Percentiles rank a stretch among this genome's conserved stretches.
Evolutionary conservation across 2,888 invertebrate genomes (phyloP).

Genomic region (Zelleria hepariella): DNA sequence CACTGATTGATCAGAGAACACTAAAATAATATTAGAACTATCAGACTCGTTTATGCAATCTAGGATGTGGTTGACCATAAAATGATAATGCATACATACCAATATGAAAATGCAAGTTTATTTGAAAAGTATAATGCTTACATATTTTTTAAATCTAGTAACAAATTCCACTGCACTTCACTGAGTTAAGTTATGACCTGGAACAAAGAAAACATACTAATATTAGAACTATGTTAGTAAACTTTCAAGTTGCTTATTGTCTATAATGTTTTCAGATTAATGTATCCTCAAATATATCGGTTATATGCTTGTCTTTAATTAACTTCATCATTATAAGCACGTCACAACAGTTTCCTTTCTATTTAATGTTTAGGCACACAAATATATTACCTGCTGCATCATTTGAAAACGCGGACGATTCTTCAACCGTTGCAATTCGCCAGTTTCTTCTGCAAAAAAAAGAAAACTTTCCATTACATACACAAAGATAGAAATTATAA

Average conservation of each 20-base stretch:
- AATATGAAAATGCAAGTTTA: background rate
- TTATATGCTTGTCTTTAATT: conserved; percentile 7
- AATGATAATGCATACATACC: background rate
- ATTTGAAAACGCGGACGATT: no score
- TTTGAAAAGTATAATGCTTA: background rate
- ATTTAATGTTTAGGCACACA: no score
- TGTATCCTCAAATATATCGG: conserved; percentile 3
- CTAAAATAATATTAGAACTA: background rate
- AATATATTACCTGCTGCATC: no score
- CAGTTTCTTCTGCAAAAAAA: background rate
- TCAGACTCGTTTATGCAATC: background rate
- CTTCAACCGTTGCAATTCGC: no score
- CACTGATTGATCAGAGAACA: background rate
- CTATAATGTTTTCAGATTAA: background rate
- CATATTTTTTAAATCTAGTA: no score
- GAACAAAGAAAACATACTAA: background rate
- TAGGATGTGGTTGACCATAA: background rate
- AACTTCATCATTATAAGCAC: background rate
- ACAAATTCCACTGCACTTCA: no score
- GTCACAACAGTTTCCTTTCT: background rate
- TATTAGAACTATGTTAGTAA: background rate
- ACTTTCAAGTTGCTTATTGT: background rate
- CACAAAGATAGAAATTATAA: no score
- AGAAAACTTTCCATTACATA: no score
- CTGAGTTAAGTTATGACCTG: background rate